Percentiles rank a stretch among this genome's conserved stretches.
Evolutionary conservation across 2,888 invertebrate genomes (phyloP).

Genomic region (Andrena praecox): DNA sequence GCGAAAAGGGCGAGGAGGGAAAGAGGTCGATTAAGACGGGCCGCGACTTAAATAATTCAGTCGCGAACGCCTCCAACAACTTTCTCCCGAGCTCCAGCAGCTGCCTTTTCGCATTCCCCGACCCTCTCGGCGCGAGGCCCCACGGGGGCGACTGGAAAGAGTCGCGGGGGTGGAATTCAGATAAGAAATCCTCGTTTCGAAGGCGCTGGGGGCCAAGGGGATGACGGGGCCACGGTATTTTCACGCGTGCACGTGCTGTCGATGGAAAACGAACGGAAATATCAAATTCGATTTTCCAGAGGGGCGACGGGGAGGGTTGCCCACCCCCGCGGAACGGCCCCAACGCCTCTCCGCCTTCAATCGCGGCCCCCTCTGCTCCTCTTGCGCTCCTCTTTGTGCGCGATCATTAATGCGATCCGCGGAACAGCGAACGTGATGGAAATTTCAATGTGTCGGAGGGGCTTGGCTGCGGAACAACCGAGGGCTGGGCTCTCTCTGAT

Average conservation of each 20-base stretch:
- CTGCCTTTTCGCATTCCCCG: slow-evolving; percentile 67
- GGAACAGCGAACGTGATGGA: slow-evolving; percentile 65
- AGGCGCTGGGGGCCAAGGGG: not conserved
- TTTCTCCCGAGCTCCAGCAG: slow-evolving; percentile 61
- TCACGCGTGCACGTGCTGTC: slow-evolving; percentile 68
- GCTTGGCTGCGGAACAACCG: slow-evolving; percentile 16
- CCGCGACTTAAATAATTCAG: slow-evolving; percentile 80
- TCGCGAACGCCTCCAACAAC: slow-evolving; percentile 70
- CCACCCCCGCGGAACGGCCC: slow-evolving; percentile 31
- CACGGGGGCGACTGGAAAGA: slow-evolving; percentile 25
- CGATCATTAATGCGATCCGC: slow-evolving; percentile 65
- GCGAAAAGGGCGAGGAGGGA: slow-evolving; percentile 14
- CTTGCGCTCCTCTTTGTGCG: slow-evolving; percentile 41
- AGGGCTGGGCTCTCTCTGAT: slow-evolving; percentile 11
- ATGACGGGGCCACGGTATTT: slow-evolving; percentile 51
- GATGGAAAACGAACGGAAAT: slow-evolving; percentile 73
- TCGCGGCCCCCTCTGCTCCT: not conserved
- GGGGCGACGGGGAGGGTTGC: not conserved
- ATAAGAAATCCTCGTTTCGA: slow-evolving; percentile 68
- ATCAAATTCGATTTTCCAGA: slow-evolving; percentile 75
- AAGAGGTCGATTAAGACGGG: slow-evolving; percentile 62
- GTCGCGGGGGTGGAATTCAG: slow-evolving; percentile 43
- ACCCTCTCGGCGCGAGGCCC: slow-evolving; percentile 34
- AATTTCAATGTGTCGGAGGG: slow-evolving; percentile 57
- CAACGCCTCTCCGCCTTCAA: not conserved